phyloP scores from a whole-genome alignment of 2,888 invertebrate species.

The Camponotus fellah region DNA sequence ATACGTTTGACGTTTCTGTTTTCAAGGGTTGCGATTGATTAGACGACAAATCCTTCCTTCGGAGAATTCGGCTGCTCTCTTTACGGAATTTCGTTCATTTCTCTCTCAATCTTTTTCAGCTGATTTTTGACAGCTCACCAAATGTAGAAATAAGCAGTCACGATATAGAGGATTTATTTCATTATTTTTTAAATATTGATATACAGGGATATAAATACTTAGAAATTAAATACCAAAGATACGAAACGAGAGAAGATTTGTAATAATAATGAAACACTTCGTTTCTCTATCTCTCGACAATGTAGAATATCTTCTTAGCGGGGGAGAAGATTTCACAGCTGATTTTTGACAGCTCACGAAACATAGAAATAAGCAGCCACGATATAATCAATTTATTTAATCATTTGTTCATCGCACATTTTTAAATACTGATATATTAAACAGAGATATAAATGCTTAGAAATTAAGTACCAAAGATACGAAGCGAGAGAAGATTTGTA shows the following conservation, averaged over 20 bases:
- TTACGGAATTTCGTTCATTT: not conserved
- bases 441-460: not conserved
- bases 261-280: not conserved
- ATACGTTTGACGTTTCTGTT: constrained; percentile 3
- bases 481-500: not conserved
- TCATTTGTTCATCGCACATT: not conserved
- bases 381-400: too few relatives aligned
- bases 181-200: not conserved
- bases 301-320: not conserved
- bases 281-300: not conserved
- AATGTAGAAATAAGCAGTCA: too few relatives aligned
- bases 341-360: too few relatives aligned
- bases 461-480: not conserved
- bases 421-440: not conserved
- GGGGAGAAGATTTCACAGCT: not conserved
- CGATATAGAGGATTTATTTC: too few relatives aligned
- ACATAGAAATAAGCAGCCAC: too few relatives aligned
- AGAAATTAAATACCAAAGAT: not conserved
- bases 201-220: not conserved
- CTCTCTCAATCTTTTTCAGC: too few relatives aligned
- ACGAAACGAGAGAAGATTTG: not conserved
- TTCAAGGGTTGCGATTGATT: not conserved
- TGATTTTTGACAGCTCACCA: too few relatives aligned
- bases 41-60: not conserved
- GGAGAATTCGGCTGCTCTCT: not conserved